Conservation (phyloP, 2,797 vertebrate genomes). For the Bufotes viridis region DNA sequence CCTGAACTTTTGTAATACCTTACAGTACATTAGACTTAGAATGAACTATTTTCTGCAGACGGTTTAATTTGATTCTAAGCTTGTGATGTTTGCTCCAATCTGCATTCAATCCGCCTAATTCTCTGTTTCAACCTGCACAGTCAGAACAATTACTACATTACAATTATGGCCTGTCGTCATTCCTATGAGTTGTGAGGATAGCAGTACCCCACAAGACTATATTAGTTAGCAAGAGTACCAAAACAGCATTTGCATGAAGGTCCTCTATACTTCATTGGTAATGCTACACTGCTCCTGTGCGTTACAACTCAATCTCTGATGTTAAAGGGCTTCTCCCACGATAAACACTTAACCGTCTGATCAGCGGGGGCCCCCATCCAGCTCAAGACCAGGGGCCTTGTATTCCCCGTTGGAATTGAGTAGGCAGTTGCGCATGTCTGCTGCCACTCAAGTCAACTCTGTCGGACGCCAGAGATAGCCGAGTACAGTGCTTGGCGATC, state of each 20-base stretch:
- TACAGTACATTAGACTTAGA: background rate
- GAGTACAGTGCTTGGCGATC: too few species aligned
- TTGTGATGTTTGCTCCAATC: background rate
- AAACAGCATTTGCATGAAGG: background rate
- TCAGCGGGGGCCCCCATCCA: too few species aligned
- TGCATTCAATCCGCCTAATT: background rate
- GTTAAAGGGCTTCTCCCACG: too few species aligned
- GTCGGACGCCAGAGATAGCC: too few species aligned
- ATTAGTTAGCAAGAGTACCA: conserved; percentile 5
- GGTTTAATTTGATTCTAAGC: background rate
- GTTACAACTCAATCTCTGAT: too few species aligned
- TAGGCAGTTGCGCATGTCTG: too few species aligned
- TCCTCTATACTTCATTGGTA: background rate
- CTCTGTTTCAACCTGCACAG: background rate
- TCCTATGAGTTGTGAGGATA: background rate
- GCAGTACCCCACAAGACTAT: background rate
- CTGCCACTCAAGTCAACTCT: too few species aligned
- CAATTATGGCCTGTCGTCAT: background rate
- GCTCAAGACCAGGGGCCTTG: too few species aligned
- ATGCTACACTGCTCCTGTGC: too few species aligned
- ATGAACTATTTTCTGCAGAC: background rate
- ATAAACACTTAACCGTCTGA: too few species aligned
- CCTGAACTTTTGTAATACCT: background rate
- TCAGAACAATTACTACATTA: background rate
- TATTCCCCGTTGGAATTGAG: too few species aligned